Evolutionary conservation across 2,113 vertebrate genomes (phyloP).

Genomic region (Triplophysa siluroides): DNA sequence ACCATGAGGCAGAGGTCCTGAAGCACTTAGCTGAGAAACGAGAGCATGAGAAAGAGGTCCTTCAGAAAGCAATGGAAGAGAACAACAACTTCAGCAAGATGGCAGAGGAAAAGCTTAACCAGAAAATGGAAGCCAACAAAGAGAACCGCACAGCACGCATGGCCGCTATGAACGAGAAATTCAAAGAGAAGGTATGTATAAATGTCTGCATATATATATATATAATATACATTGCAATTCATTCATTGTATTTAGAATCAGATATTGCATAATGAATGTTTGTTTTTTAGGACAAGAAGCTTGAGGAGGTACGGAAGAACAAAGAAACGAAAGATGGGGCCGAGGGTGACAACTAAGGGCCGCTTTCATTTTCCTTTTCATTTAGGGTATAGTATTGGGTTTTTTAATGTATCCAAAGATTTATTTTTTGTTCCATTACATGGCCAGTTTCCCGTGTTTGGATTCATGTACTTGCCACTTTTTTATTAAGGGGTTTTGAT

Average conservation of each 20-base stretch:
- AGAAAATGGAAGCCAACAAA: slow-evolving; percentile 96
- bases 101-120: slow-evolving; percentile 90
- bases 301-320: slow-evolving; percentile 94
- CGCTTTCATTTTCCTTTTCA: slow-evolving; percentile 62
- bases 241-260: background rate
- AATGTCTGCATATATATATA: no score
- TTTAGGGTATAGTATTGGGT: slow-evolving; percentile 71
- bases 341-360: slow-evolving; percentile 65
- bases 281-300: slow-evolving; percentile 85
- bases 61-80: slow-evolving; percentile 92
- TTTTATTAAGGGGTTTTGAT: slow-evolving; percentile 42
- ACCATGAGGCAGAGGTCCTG: slow-evolving; percentile 88
- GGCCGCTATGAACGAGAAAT: slow-evolving; percentile 91
- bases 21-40: slow-evolving; percentile 93
- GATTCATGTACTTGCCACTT: slow-evolving; percentile 65
- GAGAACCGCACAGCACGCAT: slow-evolving; percentile 91
- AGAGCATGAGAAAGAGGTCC: slow-evolving; percentile 94
- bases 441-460: slow-evolving; percentile 57
- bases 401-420: slow-evolving; percentile 85
- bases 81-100: slow-evolving; percentile 95
- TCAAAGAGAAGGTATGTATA: slow-evolving; percentile 88
- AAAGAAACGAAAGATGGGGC: slow-evolving; percentile 86
- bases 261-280: background rate
- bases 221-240: background rate
- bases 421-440: slow-evolving; percentile 68